These are phyloP conservation scores for Gorsachius magnificus DNA, from an alignment of 2,797 vertebrate species.

Conservation along the genomic window DNA sequence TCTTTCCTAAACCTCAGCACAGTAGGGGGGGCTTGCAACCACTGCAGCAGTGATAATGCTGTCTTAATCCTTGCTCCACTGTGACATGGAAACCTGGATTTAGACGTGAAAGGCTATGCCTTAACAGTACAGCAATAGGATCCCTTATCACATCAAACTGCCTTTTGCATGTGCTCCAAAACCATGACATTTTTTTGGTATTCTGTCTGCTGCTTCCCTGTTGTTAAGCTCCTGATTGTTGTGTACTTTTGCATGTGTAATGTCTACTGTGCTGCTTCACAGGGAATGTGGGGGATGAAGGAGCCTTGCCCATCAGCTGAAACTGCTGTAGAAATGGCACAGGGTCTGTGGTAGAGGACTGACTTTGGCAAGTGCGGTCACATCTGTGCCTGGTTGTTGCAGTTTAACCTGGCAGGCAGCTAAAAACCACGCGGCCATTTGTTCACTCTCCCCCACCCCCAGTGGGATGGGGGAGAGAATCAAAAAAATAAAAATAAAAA, in stretches of 20 bases:
- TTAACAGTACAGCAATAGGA: neutral
- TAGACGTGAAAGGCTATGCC: neutral
- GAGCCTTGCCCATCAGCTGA: neutral
- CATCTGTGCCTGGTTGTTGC: neutral
- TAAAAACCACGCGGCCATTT: no score
- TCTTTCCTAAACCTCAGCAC: neutral
- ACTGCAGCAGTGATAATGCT: neutral
- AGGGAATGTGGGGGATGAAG: neutral
- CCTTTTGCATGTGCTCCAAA: neutral
- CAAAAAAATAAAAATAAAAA: no score
- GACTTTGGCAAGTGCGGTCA: accelerated
- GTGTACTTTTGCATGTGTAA: neutral
- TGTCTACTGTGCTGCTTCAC: neutral
- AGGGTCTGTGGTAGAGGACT: neutral
- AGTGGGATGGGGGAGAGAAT: no score
- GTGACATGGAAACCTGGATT: neutral
- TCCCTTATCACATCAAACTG: neutral
- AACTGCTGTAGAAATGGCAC: neutral
- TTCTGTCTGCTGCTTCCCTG: neutral
- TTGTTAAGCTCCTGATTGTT: neutral
- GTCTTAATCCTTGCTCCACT: neutral
- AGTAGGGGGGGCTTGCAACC: neutral
- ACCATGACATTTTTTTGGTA: neutral
- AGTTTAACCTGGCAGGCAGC: no score
- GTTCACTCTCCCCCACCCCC: no score